A percentile compares a stretch with the other conserved stretches of the same genome.
Evolutionary conservation across 1,140 invertebrate genomes (phyloP).

Genomic region (Bombyx mandarina): DNA sequence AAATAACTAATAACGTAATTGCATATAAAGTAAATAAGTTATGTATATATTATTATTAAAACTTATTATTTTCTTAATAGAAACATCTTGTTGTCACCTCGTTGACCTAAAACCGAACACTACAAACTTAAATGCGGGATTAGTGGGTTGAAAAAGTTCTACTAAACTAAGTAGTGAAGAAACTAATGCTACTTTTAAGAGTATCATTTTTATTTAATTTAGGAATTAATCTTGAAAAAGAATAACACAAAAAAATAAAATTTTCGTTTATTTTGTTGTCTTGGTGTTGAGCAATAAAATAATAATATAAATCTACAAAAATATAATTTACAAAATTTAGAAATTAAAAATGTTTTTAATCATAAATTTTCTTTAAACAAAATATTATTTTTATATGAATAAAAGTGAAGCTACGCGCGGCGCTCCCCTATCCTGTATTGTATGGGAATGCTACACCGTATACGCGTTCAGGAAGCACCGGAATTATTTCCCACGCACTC

Average conservation of each 20-base stretch:
- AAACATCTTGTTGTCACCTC: no score
- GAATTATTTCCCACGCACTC: constrained; percentile 15
- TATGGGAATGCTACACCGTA: constrained; percentile 49
- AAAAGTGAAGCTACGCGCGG: constrained; percentile 50
- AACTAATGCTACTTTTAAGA: no score
- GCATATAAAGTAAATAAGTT: no score
- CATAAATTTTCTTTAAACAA: background rate
- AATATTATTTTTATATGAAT: constrained; percentile 9
- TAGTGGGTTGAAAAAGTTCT: background rate
- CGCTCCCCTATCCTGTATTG: constrained; percentile 38
- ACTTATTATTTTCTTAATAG: no score
- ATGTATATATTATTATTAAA: no score
- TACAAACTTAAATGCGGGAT: background rate
- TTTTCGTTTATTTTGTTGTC: background rate
- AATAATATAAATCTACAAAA: background rate
- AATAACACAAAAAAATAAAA: no score
- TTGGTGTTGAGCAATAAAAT: background rate
- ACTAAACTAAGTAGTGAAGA: no score
- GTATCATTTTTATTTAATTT: no score
- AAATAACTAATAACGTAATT: no score
- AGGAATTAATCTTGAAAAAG: no score
- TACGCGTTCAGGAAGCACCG: constrained; percentile 33
- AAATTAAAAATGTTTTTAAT: background rate
- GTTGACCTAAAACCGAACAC: no score
- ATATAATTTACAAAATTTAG: background rate